These are phyloP conservation scores for Geophilus truncorum DNA, from an alignment of 2,888 invertebrate genomes.

Conservation along the genomic window DNA sequence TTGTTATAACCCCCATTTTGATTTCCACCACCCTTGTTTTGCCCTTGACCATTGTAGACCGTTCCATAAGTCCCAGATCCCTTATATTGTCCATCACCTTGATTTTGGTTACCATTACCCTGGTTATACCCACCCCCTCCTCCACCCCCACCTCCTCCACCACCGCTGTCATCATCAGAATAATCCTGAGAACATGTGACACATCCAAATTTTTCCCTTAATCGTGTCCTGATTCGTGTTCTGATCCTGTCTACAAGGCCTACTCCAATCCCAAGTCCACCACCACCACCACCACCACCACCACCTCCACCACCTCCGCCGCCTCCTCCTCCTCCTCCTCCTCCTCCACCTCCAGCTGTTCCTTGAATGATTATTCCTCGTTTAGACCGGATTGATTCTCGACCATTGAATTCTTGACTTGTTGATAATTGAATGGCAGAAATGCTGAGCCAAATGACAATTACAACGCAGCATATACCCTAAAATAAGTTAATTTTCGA, in stretches of 20 bases:
- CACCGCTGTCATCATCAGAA: not conserved
- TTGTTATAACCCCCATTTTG: not conserved
- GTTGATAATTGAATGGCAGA: not conserved
- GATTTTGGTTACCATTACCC: not conserved
- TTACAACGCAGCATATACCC: not conserved
- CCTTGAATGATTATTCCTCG: not conserved
- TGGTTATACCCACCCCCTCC: not conserved
- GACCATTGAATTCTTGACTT: not conserved
- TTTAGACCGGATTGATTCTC: not conserved
- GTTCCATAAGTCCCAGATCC: not conserved
- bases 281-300: not conserved
- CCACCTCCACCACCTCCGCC: not conserved
- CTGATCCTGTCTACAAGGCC: not conserved
- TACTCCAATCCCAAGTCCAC: not conserved
- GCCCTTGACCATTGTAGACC: not conserved
- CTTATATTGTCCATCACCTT: not conserved
- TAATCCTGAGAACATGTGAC: not conserved
- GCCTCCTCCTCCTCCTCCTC: not conserved
- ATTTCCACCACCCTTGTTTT: not conserved
- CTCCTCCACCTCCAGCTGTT: not conserved
- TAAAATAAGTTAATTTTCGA: slow-evolving; percentile 2
- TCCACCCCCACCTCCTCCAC: not conserved
- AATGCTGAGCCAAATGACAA: not conserved
- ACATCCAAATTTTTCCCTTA: not conserved
- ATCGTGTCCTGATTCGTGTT: not conserved